Evolutionary conservation across 2,797 vertebrate species (phyloP), one percentile per base, ranked within the genome.

Genomic region (Pantherophis alleghaniensis): DNA sequence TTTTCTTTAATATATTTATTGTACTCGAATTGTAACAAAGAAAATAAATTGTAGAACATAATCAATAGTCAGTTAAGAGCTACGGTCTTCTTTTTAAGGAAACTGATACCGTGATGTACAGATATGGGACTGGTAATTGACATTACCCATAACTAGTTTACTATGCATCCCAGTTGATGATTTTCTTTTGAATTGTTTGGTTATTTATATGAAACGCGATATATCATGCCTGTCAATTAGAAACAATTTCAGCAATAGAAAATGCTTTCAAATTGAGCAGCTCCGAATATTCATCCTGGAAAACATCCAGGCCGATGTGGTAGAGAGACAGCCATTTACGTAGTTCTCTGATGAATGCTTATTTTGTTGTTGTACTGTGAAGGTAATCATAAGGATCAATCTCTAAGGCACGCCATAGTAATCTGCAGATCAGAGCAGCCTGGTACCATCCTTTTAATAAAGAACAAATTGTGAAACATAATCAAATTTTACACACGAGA

Each of bases 21-120:
- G 93, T 94, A 94, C 88, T 95, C 89, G 61, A 96, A 95, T 93
- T 96, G 96, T 95, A 88, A 89, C 92, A 95, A 95, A 95, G 95
- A 95, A 95, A 91, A 53, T 94, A 94, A 96, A 96, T 96, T 96
- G 91, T 57, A 1, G 26, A 0, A 90, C 18, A 92, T 94, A 95
- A 97, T 97, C 96, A 95, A 97, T 96, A 96, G 88, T 26, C 92
- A 89, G 28, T 93, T 95, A 97, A 95, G 87, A 91, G 94, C 94
- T 90, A 95, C 74, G 92, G 95, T 95, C 92, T 83, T 95, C 69
- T 95, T 88, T 92, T 97, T 96, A 95, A 83, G 32, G 59, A 95
- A 96, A 95, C 87, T 79, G 88, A 95, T 97, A 95, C 22, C 61
- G 28, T 13, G 94, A 90, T 86, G 86, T 89, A 95, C 89, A 93